Evolutionary conservation across 2,797 vertebrate genomes (phyloP).

Genomic region (Florisuga fusca): DNA sequence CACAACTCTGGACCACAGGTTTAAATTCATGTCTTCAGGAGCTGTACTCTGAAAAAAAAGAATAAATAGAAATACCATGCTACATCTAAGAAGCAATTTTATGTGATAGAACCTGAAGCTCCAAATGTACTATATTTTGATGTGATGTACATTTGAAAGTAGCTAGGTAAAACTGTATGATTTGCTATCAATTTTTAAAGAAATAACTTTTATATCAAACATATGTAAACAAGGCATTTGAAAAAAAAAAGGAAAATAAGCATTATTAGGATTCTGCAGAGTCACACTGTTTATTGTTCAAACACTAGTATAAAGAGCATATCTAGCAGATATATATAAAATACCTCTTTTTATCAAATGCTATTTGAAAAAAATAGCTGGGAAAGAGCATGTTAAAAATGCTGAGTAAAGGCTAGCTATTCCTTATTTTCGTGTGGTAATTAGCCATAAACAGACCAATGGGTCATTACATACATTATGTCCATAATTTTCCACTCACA

Average conservation of each 20-base stretch:
- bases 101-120: not conserved
- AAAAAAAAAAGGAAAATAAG: not conserved
- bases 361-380: slow-evolving; percentile 29
- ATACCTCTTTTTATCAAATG: slow-evolving; percentile 22
- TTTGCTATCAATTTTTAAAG: not conserved
- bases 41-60: not conserved
- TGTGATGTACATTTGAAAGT: not conserved
- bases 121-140: not conserved
- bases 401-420: not conserved
- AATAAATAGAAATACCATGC: not conserved
- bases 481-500: not conserved
- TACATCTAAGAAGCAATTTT: not conserved
- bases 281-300: not conserved
- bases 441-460: not conserved
- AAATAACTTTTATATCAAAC: not conserved
- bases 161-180: not conserved
- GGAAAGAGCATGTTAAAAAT: not conserved
- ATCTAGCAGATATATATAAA: slow-evolving; percentile 27
- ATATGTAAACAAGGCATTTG: not conserved
- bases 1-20: not conserved
- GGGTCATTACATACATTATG: not conserved
- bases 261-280: not conserved
- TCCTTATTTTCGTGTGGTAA: not conserved
- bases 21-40: not conserved
- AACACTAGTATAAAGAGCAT: slow-evolving; percentile 10